Base-by-base conservation (phyloP, 2,888 invertebrate species). In the Lysandra coridon region DNA sequence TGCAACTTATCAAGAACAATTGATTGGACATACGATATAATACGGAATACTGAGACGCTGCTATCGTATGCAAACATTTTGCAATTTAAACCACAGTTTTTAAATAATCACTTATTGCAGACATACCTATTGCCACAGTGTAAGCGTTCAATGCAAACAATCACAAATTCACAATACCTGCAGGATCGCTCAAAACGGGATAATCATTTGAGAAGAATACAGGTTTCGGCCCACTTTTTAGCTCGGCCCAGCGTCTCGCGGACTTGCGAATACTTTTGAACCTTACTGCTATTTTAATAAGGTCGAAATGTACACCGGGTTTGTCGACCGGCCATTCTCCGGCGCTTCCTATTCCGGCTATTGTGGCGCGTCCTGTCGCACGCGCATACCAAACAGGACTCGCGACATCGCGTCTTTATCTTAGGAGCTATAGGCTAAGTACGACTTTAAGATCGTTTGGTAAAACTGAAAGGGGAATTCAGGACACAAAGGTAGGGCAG, bases 261-360 rank as follows among this genome's bases (percentile, higher is more conserved):
- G 7, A 12, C 10, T 12, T 30, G 23, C 69, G 17, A 17, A 57
- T 17, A 37, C 33, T 69, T 33, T 69, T 37, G 69, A 37, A 17
- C 37, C 33, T 4, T 69, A 69, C 14, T 14, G 5, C 69, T 14
- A 17, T 33, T 4, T 5, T 69, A 69, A 69, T 69, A 69, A 69
- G 69, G 37, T 69, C 12, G 69, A 14, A 33, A 69, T 4, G 33
- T 69, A 30, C 64, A 1, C 12, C 10, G 64, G 62, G 62, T 62
- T 2, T 69, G 90, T 89, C 87, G 88, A 87, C 82, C 88, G 88
- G 88, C 88, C 90, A 88, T 90, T 90, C 90, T 87, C 87, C 87
- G 89, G 87, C 89, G 90, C 92, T 93, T 93, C 93, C 93, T 92
- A 93, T 93, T 93, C 93, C 93, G 93, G 93, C 92, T 91, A 93